These are phyloP conservation scores for Pandemis corylana DNA, from an alignment of 2,888 invertebrate genomes.

Conservation along the genomic window DNA sequence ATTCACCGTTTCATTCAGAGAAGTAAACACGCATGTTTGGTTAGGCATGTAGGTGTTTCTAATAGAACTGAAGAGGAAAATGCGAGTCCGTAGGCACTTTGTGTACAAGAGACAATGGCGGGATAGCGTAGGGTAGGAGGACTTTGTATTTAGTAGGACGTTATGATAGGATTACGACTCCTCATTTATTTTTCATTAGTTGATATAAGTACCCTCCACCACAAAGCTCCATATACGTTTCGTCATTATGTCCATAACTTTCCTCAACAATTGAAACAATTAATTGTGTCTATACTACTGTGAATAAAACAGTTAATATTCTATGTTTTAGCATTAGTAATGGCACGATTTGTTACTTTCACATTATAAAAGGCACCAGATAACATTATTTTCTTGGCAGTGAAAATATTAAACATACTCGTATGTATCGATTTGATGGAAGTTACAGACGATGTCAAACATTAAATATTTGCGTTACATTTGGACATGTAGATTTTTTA, in stretches of 20 bases:
- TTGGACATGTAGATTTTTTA: neutral
- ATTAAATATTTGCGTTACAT: neutral
- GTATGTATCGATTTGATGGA: conserved; percentile 24
- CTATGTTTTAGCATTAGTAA: conserved; percentile 65
- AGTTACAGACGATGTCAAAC: conserved; percentile 7
- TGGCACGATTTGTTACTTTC: conserved; percentile 69
- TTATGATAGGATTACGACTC: neutral
- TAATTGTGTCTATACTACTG: conserved; percentile 22
- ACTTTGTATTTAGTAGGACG: neutral
- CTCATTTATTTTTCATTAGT: neutral
- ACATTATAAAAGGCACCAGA: conserved; percentile 65
- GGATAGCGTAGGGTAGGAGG: neutral
- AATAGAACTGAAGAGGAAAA: neutral
- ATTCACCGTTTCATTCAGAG: conserved; percentile 29
- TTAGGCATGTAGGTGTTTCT: neutral
- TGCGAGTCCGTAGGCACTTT: neutral
- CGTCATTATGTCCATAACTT: neutral
- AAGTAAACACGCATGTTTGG: conserved; percentile 8
- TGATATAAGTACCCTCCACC: neutral
- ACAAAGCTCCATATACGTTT: neutral
- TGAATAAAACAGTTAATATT: conserved; percentile 48
- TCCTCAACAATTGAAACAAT: neutral
- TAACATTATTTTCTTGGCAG: conserved; percentile 40
- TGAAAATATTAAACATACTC: conserved; percentile 17
- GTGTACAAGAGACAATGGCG: neutral